phyloP scores from a whole-genome alignment of 2,113 vertebrate species.

The Aspiorhynchus laticeps region DNA sequence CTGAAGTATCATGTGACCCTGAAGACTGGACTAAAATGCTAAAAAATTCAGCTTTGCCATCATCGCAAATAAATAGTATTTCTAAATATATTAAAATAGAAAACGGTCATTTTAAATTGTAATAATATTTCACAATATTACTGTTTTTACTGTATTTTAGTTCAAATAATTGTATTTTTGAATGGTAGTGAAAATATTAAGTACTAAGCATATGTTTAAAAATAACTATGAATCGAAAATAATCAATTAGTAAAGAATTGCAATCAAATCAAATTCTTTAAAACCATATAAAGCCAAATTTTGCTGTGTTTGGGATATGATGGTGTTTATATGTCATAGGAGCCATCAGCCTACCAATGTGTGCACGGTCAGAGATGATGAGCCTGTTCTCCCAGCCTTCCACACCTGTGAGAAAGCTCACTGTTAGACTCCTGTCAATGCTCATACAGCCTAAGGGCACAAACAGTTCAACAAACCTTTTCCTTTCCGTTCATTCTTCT shows the following conservation, averaged over 20 bases:
- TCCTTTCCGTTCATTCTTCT: conserved; percentile 93
- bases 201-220: neutral
- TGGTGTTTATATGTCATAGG: neutral
- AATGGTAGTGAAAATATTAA: neutral
- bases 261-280: neutral
- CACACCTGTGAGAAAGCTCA: conserved; percentile 78
- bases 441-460: neutral
- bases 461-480: conserved; percentile 79
- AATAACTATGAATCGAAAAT: neutral
- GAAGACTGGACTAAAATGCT: neutral
- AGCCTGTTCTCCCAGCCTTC: conserved; percentile 94
- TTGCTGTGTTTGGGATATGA: neutral
- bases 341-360: conserved; percentile 85
- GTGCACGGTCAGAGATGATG: conserved; percentile 97
- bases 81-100: neutral
- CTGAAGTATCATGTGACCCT: neutral
- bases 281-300: neutral
- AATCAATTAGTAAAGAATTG: neutral
- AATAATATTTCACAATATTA: neutral
- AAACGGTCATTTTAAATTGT: neutral
- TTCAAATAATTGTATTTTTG: neutral
- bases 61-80: neutral
- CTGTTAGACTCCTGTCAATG: neutral
- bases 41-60: neutral
- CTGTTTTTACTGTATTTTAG: neutral